Evolutionary conservation across 2,888 invertebrate genomes (phyloP).

Genomic region (Exocentrus adspersus): DNA sequence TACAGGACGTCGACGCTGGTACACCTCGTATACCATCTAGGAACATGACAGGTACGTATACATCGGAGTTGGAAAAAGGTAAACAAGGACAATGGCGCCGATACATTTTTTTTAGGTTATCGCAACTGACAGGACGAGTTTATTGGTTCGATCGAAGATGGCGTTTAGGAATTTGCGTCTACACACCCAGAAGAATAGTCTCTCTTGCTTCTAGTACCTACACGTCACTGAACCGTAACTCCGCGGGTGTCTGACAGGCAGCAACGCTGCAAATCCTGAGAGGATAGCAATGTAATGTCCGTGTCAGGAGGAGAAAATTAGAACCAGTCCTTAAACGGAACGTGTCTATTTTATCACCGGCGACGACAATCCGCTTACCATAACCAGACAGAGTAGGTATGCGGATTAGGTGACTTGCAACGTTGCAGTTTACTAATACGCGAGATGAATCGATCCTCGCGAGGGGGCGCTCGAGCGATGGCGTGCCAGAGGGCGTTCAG

Average conservation of each 20-base stretch:
- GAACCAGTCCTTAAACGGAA: constrained; percentile 7
- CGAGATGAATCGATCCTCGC: too few species aligned
- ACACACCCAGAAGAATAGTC: too few species aligned
- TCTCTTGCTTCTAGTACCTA: background rate
- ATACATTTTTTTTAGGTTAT: constrained; percentile 5
- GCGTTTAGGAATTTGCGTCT: background rate
- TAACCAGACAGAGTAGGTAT: constrained; percentile 12
- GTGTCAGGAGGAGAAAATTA: background rate
- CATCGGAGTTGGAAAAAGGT: constrained; percentile 8
- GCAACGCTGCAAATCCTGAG: too few species aligned
- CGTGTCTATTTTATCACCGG: constrained; percentile 2
- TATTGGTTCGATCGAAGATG: background rate
- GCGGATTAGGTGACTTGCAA: background rate
- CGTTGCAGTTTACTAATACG: too few species aligned
- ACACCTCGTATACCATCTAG: constrained; percentile 14
- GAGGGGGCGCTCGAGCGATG: too few species aligned
- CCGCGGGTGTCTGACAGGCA: background rate
- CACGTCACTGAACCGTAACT: background rate
- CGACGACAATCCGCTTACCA: constrained; percentile 11
- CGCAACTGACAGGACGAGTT: constrained; percentile 11
- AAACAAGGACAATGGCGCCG: constrained; percentile 21
- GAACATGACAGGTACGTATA: constrained; percentile 16
- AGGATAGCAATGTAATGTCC: background rate
- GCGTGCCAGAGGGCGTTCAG: too few species aligned
- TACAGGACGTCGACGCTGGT: too few species aligned